Evolutionary conservation across 2,113 vertebrate genomes (phyloP), one percentile per base, ranked within the genome.

Genomic region (Corydoras sp.): DNA sequence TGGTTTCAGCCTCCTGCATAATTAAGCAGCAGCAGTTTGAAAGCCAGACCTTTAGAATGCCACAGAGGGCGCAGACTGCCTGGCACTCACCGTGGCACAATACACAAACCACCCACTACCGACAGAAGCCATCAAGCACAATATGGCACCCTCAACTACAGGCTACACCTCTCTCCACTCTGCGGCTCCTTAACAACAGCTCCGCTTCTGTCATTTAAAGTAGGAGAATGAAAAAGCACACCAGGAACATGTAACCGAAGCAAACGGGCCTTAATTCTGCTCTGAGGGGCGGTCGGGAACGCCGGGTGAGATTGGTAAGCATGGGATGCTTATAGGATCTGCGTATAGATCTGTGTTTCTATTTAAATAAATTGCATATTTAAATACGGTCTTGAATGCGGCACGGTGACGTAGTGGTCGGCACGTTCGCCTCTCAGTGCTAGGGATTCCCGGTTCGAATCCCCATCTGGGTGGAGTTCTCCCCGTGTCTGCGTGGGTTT

Each of bases 11-110:
- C 69, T 64, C 32, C 82, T 86, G 78, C 76, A 84, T 86, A 81
- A 88, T 86, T 85, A 83, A 86, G 79, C 81, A 76, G 76, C 75
- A 71, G 76, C 71, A 78, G 63, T 69, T 73, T 62, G 64, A 31
- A 64, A 32, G 69, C 54, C 73, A 77, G 76, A 67, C 31, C 18
- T 71, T 73, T 72, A 55, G 14, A 48, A 43, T 49, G 32, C 13
- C 51, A 61, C 54, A 53, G 63, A 71, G 68, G 68, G 63, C 76
- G 58, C 7, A 49, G 65, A 31, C 62, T 64, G 49, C 55, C 56
- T 10, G 43, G 14, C 58, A 32, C 50, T n/a, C 32, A 31, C 14
- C 35, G 51, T 48, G 30, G 29, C 75, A 75, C 53, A 58, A 49
- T 62, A 79, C 71, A 69, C 67, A 49, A 50, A 15, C 29, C 5